Evolutionary conservation across 1,140 invertebrate genomes (phyloP).

Genomic region (Branchinecta lindahli): DNA sequence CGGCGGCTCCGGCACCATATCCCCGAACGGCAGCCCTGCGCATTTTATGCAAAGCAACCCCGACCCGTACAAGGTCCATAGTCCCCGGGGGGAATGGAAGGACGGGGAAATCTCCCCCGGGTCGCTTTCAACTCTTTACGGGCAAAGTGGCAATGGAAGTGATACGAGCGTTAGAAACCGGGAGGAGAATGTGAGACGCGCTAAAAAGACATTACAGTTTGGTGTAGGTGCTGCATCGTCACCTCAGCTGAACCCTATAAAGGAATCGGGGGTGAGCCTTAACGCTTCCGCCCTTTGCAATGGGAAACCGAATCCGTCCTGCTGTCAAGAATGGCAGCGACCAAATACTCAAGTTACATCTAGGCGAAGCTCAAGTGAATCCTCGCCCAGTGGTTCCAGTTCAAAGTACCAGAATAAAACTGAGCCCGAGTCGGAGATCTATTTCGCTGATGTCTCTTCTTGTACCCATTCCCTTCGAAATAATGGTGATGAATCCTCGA

Average conservation of each 20-base stretch:
- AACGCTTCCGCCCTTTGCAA: constrained; percentile 1
- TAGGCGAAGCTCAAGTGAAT: not conserved
- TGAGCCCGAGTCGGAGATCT: constrained; percentile 49
- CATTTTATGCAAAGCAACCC: constrained; percentile 24
- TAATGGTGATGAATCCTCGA: constrained; percentile 28
- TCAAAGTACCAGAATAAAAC: not conserved
- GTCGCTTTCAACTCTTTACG: not conserved
- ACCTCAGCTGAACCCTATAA: not conserved
- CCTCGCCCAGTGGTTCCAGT: not conserved
- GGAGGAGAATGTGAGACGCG: not conserved
- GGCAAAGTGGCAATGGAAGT: not conserved
- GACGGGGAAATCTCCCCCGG: constrained; percentile 15
- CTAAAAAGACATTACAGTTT: not conserved
- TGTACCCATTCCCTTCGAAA: constrained; percentile 47
- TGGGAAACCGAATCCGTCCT: constrained; percentile 8
- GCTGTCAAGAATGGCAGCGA: constrained; percentile 9
- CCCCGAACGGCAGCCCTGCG: constrained; percentile 29
- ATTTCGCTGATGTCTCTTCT: constrained; percentile 70
- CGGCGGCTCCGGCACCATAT: constrained; percentile 15
- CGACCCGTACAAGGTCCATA: constrained; percentile 23
- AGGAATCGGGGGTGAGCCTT: not conserved
- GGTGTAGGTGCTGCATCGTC: not conserved
- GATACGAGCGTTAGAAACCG: not conserved
- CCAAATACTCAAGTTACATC: not conserved
- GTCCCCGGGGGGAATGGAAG: constrained; percentile 23